These are phyloP conservation scores for Gymnosoma rotundatum DNA, from an alignment of 2,888 invertebrate genomes.

Conservation along the genomic window DNA sequence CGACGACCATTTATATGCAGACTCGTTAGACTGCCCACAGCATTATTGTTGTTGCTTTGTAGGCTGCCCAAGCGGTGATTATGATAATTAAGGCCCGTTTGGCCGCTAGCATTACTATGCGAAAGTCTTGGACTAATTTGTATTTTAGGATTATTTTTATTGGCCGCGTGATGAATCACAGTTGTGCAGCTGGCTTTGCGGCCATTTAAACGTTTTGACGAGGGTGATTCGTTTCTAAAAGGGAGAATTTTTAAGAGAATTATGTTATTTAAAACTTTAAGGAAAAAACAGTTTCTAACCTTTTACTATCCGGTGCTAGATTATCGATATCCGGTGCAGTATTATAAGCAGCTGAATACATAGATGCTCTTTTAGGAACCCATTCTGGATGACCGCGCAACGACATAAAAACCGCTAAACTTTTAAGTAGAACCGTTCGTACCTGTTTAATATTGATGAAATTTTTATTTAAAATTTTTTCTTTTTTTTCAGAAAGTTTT, in stretches of 20 bases:
- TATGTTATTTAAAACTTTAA: not conserved
- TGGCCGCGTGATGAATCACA: conserved; percentile 63
- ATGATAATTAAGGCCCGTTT: conserved; percentile 40
- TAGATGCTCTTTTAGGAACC: conserved; percentile 80
- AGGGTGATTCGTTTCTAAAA: conserved; percentile 76
- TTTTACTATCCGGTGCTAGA: conserved; percentile 73
- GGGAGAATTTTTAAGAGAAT: not conserved
- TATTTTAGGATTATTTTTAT: conserved; percentile 56
- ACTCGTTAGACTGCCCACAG: conserved; percentile 54
- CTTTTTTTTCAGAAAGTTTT: conserved; percentile 63
- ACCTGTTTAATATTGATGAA: conserved; percentile 77
- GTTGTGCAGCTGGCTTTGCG: conserved; percentile 66
- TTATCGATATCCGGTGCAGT: conserved; percentile 81
- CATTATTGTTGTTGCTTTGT: conserved; percentile 70
- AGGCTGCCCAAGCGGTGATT: conserved; percentile 55
- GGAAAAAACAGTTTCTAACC: conserved; percentile 71
- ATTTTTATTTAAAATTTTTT: too few relatives aligned
- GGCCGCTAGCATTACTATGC: conserved; percentile 60
- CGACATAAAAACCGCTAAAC: conserved; percentile 82
- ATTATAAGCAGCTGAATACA: conserved; percentile 81
- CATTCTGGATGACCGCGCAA: conserved; percentile 81
- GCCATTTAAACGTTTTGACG: conserved; percentile 73
- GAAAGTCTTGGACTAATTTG: conserved; percentile 65
- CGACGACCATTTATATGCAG: conserved; percentile 49
- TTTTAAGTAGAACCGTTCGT: conserved; percentile 82